Conservation (phyloP, 2,113 vertebrate species). For the Myiopsitta monachus region DNA sequence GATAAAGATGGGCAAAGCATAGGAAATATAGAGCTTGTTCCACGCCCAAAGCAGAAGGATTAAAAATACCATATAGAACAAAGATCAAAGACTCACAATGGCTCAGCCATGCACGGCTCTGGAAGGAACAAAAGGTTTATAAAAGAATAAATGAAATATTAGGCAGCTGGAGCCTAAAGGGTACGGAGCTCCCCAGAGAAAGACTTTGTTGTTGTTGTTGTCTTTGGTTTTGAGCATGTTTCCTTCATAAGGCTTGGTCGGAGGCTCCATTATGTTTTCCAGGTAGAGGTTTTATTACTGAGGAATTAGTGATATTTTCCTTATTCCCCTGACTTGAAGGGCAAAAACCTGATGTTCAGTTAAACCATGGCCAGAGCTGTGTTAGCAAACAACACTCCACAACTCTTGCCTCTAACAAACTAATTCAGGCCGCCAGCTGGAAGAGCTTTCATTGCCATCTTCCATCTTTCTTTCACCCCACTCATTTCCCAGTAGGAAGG, state of each 20-base stretch:
- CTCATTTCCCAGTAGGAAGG: background rate
- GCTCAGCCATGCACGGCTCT: background rate
- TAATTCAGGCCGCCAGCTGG: background rate
- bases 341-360: background rate
- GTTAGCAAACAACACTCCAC: background rate
- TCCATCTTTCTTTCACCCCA: background rate
- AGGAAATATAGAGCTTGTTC: background rate
- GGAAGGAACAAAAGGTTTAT: background rate
- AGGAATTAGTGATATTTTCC: background rate
- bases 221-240: background rate
- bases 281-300: background rate
- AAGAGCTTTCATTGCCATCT: background rate
- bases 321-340: background rate
- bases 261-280: background rate
- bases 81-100: background rate
- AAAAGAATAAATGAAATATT: background rate
- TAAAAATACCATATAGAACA: background rate
- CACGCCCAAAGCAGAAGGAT: background rate
- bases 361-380: background rate
- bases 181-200: background rate
- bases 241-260: background rate
- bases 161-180: background rate
- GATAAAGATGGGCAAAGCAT: background rate
- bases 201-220: background rate
- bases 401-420: background rate